Conservation (phyloP, 1,140 invertebrate genomes). For the Nephotettix cincticeps region DNA sequence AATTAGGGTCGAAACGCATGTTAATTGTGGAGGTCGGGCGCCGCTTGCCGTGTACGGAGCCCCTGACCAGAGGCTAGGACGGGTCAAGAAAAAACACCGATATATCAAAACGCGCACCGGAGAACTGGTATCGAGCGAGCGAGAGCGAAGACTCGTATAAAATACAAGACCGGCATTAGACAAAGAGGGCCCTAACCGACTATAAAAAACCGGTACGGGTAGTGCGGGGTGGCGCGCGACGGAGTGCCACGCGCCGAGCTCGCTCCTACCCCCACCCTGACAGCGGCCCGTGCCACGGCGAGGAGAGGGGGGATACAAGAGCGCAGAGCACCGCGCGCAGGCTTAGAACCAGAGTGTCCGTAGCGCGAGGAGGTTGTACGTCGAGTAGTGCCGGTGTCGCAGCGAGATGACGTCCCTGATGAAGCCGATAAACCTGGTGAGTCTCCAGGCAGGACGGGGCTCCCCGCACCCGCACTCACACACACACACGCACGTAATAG, state of each 20-base stretch:
- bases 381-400: not conserved
- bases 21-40: not conserved
- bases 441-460: not conserved
- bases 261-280: not conserved
- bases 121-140: constrained; percentile 6
- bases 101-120: constrained; percentile 21
- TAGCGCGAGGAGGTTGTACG: not conserved
- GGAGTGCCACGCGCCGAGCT: constrained; percentile 3
- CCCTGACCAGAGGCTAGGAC: too few species aligned
- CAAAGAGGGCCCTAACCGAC: constrained; percentile 15
- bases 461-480: not conserved
- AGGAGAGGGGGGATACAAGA: constrained; percentile 27
- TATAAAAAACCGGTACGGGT: constrained; percentile 32
- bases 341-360: not conserved
- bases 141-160: constrained; percentile 16
- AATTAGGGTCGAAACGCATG: not conserved
- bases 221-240: constrained; percentile 18
- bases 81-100: constrained; percentile 4
- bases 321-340: not conserved
- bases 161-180: constrained; percentile 25
- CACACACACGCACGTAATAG: constrained; percentile 31
- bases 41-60: not conserved
- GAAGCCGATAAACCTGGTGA: constrained; percentile 30
- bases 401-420: constrained; percentile 33
- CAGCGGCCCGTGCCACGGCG: constrained; percentile 2